phyloP scores from a whole-genome alignment of 2,113 vertebrate genomes.

The Thalassarche chlororhynchos region DNA sequence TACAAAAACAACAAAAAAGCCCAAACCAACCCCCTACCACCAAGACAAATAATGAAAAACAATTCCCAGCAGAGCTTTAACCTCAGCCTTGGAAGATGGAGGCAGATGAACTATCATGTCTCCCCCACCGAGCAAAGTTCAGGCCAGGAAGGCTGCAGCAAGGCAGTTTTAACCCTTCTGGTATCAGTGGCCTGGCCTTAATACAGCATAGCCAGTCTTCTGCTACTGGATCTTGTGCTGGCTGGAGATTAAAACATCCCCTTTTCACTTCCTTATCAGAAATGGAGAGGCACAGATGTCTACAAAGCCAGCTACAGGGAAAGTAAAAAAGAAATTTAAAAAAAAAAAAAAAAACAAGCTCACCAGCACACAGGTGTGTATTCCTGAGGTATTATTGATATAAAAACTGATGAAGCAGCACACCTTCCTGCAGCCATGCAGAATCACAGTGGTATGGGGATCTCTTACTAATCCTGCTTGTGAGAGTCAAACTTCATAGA shows the following conservation, averaged over 20 bases:
- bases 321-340: background rate
- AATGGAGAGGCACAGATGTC: background rate
- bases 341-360: background rate
- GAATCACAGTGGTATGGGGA: background rate
- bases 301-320: background rate
- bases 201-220: background rate
- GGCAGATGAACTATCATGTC: background rate
- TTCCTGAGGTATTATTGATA: background rate
- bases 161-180: background rate
- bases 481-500: background rate
- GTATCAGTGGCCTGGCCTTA: background rate
- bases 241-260: background rate
- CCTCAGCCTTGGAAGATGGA: background rate
- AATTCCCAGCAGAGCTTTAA: background rate
- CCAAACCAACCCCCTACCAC: fast-evolving
- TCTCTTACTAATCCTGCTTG: background rate
- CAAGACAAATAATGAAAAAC: background rate
- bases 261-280: background rate
- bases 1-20: fast-evolving
- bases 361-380: background rate
- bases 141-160: background rate
- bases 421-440: background rate
- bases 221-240: background rate
- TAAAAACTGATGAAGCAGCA: background rate
- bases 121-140: background rate